Conservation (phyloP, 2,888 invertebrate species). For the Apoda limacodes region DNA sequence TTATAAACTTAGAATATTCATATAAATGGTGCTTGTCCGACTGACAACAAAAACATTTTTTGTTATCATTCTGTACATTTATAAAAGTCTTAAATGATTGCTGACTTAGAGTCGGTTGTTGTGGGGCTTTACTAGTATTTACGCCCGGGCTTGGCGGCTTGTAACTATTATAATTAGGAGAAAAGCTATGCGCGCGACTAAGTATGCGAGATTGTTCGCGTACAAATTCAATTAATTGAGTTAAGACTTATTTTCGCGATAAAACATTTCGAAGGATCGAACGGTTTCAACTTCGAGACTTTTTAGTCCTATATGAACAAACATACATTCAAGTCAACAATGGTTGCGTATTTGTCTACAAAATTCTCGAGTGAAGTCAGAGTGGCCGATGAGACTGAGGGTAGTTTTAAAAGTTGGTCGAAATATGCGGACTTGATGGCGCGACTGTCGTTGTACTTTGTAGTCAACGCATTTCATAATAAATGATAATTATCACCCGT, state of each 20-base stretch:
- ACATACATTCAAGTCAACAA: slow-evolving; percentile 3
- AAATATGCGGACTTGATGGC: slow-evolving; percentile 1
- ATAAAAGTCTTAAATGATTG: no score
- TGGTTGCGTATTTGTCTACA: slow-evolving; percentile 4
- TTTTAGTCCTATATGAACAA: slow-evolving; percentile 6
- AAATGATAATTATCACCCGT: neutral
- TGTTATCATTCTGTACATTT: no score
- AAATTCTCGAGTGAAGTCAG: slow-evolving; percentile 1
- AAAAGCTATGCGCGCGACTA: no score
- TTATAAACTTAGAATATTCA: neutral
- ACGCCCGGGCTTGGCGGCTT: no score
- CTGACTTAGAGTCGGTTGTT: slow-evolving; percentile 3
- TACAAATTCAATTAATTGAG: no score
- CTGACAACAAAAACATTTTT: no score
- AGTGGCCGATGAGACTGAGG: neutral
- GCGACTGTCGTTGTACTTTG: slow-evolving; percentile 1
- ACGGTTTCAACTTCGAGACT: slow-evolving; percentile 1
- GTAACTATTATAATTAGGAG: no score
- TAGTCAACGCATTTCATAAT: slow-evolving; percentile 2
- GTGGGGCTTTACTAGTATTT: neutral
- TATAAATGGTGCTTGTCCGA: no score
- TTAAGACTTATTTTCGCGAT: no score
- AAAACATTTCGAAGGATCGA: slow-evolving; percentile 3
- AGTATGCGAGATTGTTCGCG: no score
- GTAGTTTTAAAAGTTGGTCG: slow-evolving; percentile 1